Evolutionary conservation across 2,888 invertebrate species (phyloP), one percentile per base, ranked within the genome.

Genomic region (Aspidiotus destructor): DNA sequence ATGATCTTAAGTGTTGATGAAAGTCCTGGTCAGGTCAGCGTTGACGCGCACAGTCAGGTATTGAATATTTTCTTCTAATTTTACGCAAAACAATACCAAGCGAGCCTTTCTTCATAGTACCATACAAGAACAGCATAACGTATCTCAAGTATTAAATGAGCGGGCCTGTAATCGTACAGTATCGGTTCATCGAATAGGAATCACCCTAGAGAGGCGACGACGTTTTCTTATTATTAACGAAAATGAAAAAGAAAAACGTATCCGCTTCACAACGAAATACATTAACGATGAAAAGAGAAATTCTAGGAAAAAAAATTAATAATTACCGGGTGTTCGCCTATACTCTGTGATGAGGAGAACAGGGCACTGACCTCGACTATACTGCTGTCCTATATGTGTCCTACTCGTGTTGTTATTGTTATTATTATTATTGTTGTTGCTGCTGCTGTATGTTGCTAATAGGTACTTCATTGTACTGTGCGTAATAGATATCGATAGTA

Each of bases 281-380:
- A 48, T 48, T 48, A 48, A 48, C 48, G 48, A 48, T 48, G 48
- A 48, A 48, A n/a, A 48, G 48, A 48, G 48, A 48, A 48, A 48
- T 48, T 48, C 48, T 48, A 48, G 48, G 48, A 48, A 48, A 48
- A 48, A 48, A 48, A 48, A 48, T 48, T 48, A 48, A 48, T 48
- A 48, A 48, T 3, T 48, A 28, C 28, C 48, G 48, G 48, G 48
- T 48, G 48, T 48, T 48, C 48, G 48, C 48, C 11, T 28, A 28
- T 28, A 28, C 28, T 28, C 1, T 28, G 28, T 28, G n/a, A n/a
- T n/a, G 48, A 48, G n/a, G 11, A 11, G 48, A 48, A n/a, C 48
- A 48, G 48, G 48, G 48, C 48, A 48, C 11, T 48, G 48, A 48
- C 48, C 48, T 48, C 48, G 48, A 13, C 48, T 11, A 48, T 48